Conservation (phyloP, 2,888 invertebrate species). For the Pycnomerus fuliginosus region DNA sequence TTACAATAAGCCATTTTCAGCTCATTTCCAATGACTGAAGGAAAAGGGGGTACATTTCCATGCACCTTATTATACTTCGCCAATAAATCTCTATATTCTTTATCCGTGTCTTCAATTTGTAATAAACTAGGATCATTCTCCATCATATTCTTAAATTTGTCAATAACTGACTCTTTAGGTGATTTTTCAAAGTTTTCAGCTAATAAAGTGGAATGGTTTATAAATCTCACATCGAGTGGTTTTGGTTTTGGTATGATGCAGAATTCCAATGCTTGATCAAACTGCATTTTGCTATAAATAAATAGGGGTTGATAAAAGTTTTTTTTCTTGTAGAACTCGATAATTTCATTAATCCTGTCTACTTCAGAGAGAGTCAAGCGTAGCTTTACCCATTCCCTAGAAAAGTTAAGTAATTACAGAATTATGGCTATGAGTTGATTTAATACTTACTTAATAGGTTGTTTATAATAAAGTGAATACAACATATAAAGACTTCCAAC, state of each 20-base stretch:
- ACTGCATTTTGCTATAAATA: slow-evolving; percentile 38
- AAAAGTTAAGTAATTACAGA: no score
- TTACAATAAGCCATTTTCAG: slow-evolving; percentile 8
- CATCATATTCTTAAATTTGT: slow-evolving; percentile 28
- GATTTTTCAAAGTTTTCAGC: slow-evolving; percentile 28
- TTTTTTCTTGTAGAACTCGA: slow-evolving; percentile 29
- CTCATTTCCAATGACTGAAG: slow-evolving; percentile 23
- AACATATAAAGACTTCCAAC: no score
- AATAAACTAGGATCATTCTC: slow-evolving; percentile 22
- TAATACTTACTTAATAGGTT: no score
- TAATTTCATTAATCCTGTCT: slow-evolving; percentile 32
- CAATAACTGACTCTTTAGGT: slow-evolving; percentile 20
- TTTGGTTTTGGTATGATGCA: slow-evolving; percentile 30
- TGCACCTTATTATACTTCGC: slow-evolving; percentile 30
- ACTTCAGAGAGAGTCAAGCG: slow-evolving; percentile 39
- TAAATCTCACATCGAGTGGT: slow-evolving; percentile 34
- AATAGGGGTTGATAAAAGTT: slow-evolving; percentile 35
- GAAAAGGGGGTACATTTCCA: slow-evolving; percentile 22
- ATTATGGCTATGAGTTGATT: no score
- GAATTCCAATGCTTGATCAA: slow-evolving; percentile 39
- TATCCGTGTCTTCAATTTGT: slow-evolving; percentile 24
- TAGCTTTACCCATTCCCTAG: slow-evolving; percentile 39
- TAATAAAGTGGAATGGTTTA: slow-evolving; percentile 24
- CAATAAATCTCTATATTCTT: slow-evolving; percentile 30
- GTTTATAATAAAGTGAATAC: no score